A percentile compares a stretch with the other conserved stretches of the same genome.
Conservation (phyloP, 2,888 invertebrate genomes). For the Aleiodes alternator region DNA sequence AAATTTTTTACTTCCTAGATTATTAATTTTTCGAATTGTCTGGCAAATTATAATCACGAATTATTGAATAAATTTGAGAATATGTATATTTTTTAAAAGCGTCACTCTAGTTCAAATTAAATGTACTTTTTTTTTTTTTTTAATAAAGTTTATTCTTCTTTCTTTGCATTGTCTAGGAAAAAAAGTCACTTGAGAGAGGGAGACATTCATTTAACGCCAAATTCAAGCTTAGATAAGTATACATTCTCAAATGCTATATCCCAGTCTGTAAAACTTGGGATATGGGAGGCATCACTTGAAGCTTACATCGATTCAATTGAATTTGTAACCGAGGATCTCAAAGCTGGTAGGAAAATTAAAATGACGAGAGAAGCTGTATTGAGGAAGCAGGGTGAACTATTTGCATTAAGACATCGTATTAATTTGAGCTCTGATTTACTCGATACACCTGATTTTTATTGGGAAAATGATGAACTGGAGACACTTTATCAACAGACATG, state of each 20-base stretch:
- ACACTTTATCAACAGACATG: slow-evolving; percentile 88
- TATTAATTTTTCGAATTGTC: no score
- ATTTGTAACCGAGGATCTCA: slow-evolving; percentile 87
- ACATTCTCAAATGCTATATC: slow-evolving; percentile 97
- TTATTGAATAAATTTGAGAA: no score
- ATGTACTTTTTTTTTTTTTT: background rate
- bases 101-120: no score
- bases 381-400: slow-evolving; percentile 90
- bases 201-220: slow-evolving; percentile 77
- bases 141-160: slow-evolving; percentile 13
- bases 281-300: slow-evolving; percentile 94
- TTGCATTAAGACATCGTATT: slow-evolving; percentile 90
- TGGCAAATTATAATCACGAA: no score
- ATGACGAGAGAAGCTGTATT: slow-evolving; percentile 85
- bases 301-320: slow-evolving; percentile 90
- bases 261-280: slow-evolving; percentile 94
- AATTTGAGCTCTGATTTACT: slow-evolving; percentile 95
- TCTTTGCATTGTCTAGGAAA: slow-evolving; percentile 63
- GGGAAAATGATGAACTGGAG: slow-evolving; percentile 96
- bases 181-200: slow-evolving; percentile 75
- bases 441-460: slow-evolving; percentile 98
- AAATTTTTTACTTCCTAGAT: no score
- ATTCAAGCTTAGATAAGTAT: slow-evolving; percentile 87
- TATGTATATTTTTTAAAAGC: no score
- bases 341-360: slow-evolving; percentile 83